phyloP scores from a whole-genome alignment of 2,888 invertebrate species.

The Ischnura elegans region DNA sequence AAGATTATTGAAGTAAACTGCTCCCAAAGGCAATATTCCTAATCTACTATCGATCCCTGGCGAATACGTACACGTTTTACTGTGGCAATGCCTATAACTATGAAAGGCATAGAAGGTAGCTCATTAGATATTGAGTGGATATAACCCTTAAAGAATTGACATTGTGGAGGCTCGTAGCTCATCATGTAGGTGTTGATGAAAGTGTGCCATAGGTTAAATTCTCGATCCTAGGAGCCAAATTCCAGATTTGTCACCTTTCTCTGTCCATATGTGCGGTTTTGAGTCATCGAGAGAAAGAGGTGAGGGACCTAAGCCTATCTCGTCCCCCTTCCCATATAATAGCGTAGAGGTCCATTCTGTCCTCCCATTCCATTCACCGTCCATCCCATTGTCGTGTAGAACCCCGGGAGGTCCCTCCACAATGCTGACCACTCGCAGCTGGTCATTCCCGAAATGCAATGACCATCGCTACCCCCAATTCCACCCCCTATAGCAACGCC shows the following conservation, averaged over 20 bases:
- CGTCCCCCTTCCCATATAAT: background rate
- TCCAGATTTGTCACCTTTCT: background rate
- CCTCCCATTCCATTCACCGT: background rate
- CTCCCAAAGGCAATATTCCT: no score
- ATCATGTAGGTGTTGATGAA: no score
- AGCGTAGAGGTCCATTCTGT: background rate
- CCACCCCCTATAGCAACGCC: background rate
- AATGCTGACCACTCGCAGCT: conserved; percentile 50
- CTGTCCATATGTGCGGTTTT: background rate
- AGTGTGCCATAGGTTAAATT: no score
- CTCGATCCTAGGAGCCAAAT: no score
- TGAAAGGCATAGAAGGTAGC: no score
- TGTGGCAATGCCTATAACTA: no score
- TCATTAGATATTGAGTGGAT: no score
- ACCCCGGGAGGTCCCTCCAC: conserved; percentile 36
- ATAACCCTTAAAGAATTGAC: no score
- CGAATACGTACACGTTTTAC: no score
- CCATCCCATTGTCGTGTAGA: conserved; percentile 45
- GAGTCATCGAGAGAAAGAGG: conserved; percentile 19
- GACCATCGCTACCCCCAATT: conserved; percentile 49
- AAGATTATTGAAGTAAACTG: no score
- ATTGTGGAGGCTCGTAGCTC: no score
- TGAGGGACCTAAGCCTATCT: background rate
- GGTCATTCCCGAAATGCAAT: conserved; percentile 56
- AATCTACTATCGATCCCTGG: no score